Evolutionary conservation across 2,888 invertebrate genomes (phyloP), one percentile per base, ranked within the genome.

Genomic region (Apantesis nais): DNA sequence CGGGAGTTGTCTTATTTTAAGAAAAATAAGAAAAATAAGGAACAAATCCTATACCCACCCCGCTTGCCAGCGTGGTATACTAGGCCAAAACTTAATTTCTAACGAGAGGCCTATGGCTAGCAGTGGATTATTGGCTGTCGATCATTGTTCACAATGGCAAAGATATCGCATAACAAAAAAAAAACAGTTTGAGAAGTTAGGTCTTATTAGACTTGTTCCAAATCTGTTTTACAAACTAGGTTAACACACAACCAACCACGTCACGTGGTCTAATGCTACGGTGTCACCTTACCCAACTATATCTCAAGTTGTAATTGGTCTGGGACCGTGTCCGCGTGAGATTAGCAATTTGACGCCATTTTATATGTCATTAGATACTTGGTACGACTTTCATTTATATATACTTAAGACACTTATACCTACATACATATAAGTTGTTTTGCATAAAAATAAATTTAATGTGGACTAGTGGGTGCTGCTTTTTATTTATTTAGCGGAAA

Each of bases 231-330:
- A 58, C 16, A 16, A 58, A 29, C 58, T 58, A 29, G 58, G 29
- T 58, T 58, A 29, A 12, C 55, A n/a, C 11, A 55, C 25, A 62
- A 25, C 25, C 9, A 48, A 48, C 48, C 19, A 31, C 22, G 9
- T 62, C 69, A 74, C 67, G n/a, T 31, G n/a, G 62, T 58, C 65
- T 66, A 66, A 67, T 0, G 14, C 22, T 14, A 41, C 31, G 65
- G 75, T 82, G 76, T 14, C 67, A 71, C 31, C 55, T 19, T 0
- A 19, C 41, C 31, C 3, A 72, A 68, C 29, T 37, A 61, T 37
- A 75, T 71, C 70, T 78, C 68, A 82, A 82, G 73, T 84, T 79
- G 73, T 86, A 82, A 86, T 86, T 86, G 83, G 73, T 81, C 68
- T 73, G 81, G 79, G 83, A 77, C 77, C 74, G 55, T 63, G 71